Evolutionary conservation across 2,888 invertebrate genomes (phyloP).

Genomic region (Dynastes hyllus): DNA sequence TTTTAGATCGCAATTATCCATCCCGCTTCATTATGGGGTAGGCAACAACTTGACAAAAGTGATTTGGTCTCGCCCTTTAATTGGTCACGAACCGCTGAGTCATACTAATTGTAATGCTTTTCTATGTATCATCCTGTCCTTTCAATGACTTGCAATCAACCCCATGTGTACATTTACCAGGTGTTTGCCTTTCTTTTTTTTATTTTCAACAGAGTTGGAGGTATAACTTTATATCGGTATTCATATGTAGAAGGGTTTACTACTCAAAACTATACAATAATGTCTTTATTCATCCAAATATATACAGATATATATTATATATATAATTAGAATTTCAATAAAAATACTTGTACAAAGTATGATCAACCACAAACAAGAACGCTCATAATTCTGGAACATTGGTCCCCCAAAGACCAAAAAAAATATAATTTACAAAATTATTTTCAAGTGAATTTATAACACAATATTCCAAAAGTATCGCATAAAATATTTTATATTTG

Average conservation of each 20-base stretch:
- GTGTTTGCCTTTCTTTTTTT: not conserved
- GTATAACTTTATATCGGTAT: not conserved
- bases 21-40: not conserved
- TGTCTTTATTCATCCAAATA: no score
- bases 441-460: no score
- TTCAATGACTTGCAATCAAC: not conserved
- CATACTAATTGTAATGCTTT: constrained; percentile 16
- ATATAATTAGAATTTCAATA: no score
- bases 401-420: no score
- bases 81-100: constrained; percentile 30
- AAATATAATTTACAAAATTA: no score
- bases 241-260: not conserved
- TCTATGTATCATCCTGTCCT: constrained; percentile 9
- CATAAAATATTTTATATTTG: no score
- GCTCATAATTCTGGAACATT: no score
- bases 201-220: no score
- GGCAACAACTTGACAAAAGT: not conserved
- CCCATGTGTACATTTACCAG: not conserved
- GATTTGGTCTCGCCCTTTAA: constrained; percentile 6
- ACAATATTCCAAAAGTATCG: no score
- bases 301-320: no score
- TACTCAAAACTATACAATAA: not conserved
- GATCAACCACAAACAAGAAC: no score
- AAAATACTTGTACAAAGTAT: no score
- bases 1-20: not conserved